Conservation (phyloP, 2,113 vertebrate genomes). For the Jacana jacana region DNA sequence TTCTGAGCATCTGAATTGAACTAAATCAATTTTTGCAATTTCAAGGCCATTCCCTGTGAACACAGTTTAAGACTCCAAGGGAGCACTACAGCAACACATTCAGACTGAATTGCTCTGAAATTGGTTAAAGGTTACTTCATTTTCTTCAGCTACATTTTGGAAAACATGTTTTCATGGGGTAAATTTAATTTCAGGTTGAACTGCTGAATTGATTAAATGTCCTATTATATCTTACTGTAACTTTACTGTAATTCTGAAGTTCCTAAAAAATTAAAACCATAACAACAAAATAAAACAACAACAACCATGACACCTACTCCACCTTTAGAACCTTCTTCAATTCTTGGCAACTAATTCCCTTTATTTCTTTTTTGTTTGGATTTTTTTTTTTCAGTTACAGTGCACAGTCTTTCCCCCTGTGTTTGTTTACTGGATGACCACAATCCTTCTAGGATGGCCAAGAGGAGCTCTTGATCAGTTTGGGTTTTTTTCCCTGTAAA, state of each 20-base stretch:
- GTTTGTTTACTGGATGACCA: neutral
- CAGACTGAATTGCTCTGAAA: neutral
- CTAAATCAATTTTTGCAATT: constrained; percentile 34
- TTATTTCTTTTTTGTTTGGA: neutral
- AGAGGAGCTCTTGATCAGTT: neutral
- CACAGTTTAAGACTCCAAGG: neutral
- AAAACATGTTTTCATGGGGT: neutral
- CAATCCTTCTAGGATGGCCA: neutral
- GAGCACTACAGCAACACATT: neutral
- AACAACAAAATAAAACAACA: neutral
- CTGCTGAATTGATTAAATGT: constrained; percentile 13
- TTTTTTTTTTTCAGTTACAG: neutral
- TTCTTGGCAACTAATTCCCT: neutral
- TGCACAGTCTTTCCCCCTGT: neutral
- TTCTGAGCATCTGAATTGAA: constrained; percentile 12
- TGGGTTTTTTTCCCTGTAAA: neutral
- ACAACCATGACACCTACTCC: neutral
- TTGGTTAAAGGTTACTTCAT: constrained; percentile 13
- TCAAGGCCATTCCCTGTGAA: constrained; percentile 3
- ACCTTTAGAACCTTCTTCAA: neutral
- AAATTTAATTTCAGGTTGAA: constrained; percentile 38
- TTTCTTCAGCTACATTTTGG: constrained; percentile 3
- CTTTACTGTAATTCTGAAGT: neutral
- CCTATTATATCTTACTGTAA: neutral
- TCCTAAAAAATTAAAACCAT: neutral